A percentile compares a stretch with the other conserved stretches of the same genome.
Conservation (phyloP, 2,113 vertebrate species). For the Xiphorhynchus elegans region DNA sequence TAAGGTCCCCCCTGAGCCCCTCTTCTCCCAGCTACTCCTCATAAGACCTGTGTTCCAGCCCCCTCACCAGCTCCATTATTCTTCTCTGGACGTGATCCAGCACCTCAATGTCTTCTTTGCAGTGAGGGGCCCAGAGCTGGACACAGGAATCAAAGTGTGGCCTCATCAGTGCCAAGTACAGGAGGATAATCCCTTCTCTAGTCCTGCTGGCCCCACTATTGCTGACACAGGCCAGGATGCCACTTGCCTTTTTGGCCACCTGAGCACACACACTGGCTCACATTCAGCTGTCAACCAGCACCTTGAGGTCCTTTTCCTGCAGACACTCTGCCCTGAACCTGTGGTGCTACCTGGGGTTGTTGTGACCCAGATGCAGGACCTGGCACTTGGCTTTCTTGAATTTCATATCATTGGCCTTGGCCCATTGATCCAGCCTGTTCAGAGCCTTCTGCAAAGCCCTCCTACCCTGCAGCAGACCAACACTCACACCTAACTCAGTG, state of each 20-base stretch:
- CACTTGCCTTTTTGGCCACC: not conserved
- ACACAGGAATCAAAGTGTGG: not conserved
- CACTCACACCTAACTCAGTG: not conserved
- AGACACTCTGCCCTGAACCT: not conserved
- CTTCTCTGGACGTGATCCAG: not conserved
- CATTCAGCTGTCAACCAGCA: not conserved
- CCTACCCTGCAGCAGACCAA: not conserved
- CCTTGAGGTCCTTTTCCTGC: not conserved
- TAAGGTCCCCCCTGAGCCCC: not conserved
- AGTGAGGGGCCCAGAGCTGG: not conserved
- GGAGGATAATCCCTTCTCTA: accelerated
- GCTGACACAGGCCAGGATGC: not conserved
- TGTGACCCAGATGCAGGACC: not conserved
- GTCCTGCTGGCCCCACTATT: not conserved
- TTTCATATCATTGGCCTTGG: accelerated
- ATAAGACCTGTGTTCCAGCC: not conserved
- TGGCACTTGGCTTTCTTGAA: not conserved
- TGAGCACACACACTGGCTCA: not conserved
- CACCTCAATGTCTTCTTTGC: not conserved
- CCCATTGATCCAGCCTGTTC: not conserved
- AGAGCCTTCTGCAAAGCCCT: not conserved
- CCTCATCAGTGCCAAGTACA: not conserved
- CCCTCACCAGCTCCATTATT: accelerated
- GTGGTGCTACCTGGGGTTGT: accelerated
- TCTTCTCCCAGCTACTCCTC: not conserved